phyloP scores from a whole-genome alignment of 2,888 invertebrate genomes.

The Xanthia togata region DNA sequence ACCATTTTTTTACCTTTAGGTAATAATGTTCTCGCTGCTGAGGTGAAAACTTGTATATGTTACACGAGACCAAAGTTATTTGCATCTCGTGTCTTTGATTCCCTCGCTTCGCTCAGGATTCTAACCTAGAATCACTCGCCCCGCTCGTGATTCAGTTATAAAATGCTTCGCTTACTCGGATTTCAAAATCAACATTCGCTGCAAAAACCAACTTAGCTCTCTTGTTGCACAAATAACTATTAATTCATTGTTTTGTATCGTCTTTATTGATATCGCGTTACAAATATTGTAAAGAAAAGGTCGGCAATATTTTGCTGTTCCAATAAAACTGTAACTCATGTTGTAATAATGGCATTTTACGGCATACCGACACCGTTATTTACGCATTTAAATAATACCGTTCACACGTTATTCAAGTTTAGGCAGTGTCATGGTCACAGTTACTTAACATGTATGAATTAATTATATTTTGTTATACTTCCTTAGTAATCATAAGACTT shows the following conservation, averaged over 20 bases:
- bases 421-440: conserved; percentile 49
- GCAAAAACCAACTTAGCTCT: too few species aligned
- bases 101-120: too few species aligned
- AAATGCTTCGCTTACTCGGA: too few species aligned
- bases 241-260: not conserved
- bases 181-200: too few species aligned
- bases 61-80: too few species aligned
- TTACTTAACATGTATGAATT: conserved; percentile 29
- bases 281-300: conserved; percentile 7
- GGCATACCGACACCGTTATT: conserved; percentile 41
- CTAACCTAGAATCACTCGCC: too few species aligned
- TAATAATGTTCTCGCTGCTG: too few species aligned
- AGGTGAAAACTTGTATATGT: too few species aligned
- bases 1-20: too few species aligned
- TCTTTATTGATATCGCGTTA: conserved; percentile 10
- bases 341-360: conserved; percentile 37
- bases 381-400: conserved; percentile 47
- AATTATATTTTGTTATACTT: conserved; percentile 30
- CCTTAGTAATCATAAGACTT: not conserved
- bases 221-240: too few species aligned
- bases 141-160: too few species aligned
- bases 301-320: conserved; percentile 16
- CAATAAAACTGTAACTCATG: conserved; percentile 37
- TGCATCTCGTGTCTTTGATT: too few species aligned
- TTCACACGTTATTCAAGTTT: conserved; percentile 58